Evolutionary conservation across 2,113 vertebrate genomes (phyloP).

Genomic region (Blennius ocellaris): DNA sequence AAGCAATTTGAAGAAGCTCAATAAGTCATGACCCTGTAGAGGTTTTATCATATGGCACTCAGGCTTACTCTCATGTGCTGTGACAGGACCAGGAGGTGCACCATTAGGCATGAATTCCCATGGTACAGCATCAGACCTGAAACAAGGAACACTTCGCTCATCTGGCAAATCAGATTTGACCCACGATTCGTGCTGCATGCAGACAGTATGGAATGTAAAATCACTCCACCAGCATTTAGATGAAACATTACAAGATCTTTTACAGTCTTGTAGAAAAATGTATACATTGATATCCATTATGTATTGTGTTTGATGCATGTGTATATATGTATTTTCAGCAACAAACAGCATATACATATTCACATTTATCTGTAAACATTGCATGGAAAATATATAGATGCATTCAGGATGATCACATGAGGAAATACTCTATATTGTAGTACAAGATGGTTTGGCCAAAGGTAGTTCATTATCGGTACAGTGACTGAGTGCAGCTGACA

Average conservation of each 20-base stretch:
- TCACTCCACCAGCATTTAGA: not conserved
- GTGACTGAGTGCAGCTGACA: constrained; percentile 81
- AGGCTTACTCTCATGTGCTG: constrained; percentile 73
- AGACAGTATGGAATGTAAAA: constrained; percentile 14
- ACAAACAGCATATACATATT: not conserved
- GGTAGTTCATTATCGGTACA: constrained; percentile 69
- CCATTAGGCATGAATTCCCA: constrained; percentile 79
- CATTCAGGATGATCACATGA: constrained; percentile 20
- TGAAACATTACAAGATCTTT: not conserved
- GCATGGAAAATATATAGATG: not conserved
- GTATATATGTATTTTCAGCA: not conserved
- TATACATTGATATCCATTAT: not conserved
- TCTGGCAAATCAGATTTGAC: constrained; percentile 56
- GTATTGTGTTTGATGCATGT: not conserved
- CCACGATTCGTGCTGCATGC: not conserved
- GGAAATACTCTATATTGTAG: constrained; percentile 7
- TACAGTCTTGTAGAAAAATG: not conserved
- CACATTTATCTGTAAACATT: not conserved
- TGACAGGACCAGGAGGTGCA: constrained; percentile 73
- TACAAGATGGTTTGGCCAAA: constrained; percentile 48
- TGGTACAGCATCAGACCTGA: constrained; percentile 47
- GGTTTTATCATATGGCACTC: constrained; percentile 72
- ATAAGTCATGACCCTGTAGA: constrained; percentile 81
- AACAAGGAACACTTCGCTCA: constrained; percentile 57
- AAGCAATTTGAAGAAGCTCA: constrained; percentile 76